A percentile compares a stretch with the other conserved stretches of the same genome.
Conservation (phyloP, 1,140 invertebrate genomes). For the Ceratitis capitata region DNA sequence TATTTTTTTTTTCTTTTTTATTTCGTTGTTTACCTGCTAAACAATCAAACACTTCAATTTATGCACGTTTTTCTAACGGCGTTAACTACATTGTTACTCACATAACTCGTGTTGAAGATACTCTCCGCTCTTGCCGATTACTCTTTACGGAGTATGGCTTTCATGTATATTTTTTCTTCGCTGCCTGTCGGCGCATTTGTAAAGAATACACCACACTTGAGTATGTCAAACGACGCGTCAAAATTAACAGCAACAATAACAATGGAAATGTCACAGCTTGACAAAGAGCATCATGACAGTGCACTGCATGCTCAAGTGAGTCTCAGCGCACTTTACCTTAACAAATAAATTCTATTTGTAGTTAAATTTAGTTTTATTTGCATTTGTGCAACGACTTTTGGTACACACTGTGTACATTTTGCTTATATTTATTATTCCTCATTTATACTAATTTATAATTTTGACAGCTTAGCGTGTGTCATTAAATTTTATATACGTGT, state of each 20-base stretch:
- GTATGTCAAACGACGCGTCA: neutral
- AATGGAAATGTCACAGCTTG: neutral
- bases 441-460: neutral
- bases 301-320: no score
- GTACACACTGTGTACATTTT: neutral
- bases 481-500: neutral
- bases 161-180: neutral
- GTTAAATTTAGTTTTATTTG: neutral
- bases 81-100: no score
- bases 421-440: neutral
- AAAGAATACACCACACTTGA: constrained; percentile 19
- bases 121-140: no score
- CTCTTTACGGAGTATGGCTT: neutral
- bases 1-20: neutral
- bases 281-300: neutral
- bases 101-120: no score
- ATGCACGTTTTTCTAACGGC: neutral
- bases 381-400: neutral
- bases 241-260: neutral
- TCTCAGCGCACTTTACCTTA: neutral
- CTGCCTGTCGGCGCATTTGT: neutral
- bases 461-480: neutral
- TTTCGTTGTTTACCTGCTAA: neutral
- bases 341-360: neutral
- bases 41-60: neutral